phyloP scores from a whole-genome alignment of 2,113 vertebrate species.

The Entelurus aequoreus region DNA sequence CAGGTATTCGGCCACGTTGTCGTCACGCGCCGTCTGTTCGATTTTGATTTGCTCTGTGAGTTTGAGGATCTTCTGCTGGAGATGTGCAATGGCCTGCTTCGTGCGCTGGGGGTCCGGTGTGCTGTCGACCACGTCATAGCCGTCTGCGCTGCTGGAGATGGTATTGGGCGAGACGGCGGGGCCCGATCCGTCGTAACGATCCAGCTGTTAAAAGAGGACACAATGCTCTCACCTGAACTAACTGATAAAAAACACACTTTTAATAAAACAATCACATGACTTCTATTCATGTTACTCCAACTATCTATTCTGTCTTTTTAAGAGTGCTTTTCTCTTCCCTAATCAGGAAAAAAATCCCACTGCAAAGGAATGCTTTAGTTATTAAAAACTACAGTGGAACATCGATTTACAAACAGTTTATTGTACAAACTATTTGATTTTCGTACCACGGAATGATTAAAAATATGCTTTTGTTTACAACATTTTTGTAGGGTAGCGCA shows the following conservation, averaged over 20 bases:
- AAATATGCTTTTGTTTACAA: too few relatives aligned
- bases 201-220: constrained; percentile 62
- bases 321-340: too few relatives aligned
- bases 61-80: constrained; percentile 96
- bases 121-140: constrained; percentile 83
- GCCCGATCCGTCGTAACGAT: constrained; percentile 75
- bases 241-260: too few relatives aligned
- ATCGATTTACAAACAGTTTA: too few relatives aligned
- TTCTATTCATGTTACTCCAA: not conserved
- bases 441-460: too few relatives aligned
- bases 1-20: constrained; percentile 95
- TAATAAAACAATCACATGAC: too few relatives aligned
- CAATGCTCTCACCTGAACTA: not conserved
- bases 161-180: constrained; percentile 86
- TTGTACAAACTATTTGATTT: too few relatives aligned
- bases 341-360: too few relatives aligned
- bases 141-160: constrained; percentile 82
- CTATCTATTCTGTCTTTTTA: too few relatives aligned
- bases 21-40: constrained; percentile 92
- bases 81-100: constrained; percentile 91
- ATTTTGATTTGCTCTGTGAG: constrained; percentile 97
- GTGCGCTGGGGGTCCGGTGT: constrained; percentile 94
- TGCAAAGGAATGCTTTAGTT: too few relatives aligned
- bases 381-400: too few relatives aligned
- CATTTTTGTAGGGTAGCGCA: too few relatives aligned